Conservation (phyloP, 2,888 invertebrate species). For the Monoplex corrugatus region DNA sequence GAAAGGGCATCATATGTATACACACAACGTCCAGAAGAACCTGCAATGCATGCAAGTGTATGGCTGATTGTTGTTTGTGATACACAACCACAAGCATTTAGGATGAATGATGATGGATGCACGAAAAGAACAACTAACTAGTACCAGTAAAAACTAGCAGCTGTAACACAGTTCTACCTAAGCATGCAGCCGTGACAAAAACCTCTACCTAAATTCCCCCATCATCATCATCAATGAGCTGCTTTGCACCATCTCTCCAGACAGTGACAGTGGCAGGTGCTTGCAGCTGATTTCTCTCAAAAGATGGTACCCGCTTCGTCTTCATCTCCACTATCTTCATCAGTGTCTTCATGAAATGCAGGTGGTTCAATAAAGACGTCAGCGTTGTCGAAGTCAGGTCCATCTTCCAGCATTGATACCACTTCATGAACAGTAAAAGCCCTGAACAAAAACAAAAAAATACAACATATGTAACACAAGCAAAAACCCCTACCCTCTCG, state of each 20-base stretch:
- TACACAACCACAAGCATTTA: too few relatives aligned
- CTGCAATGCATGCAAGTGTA: too few relatives aligned
- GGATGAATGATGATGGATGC: too few relatives aligned
- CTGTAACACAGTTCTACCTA: too few relatives aligned
- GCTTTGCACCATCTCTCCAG: background rate
- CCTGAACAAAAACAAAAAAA: background rate
- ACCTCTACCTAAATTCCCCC: too few relatives aligned
- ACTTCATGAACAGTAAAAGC: background rate
- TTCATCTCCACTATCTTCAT: constrained; percentile 49
- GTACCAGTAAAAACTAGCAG: background rate
- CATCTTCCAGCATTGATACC: background rate
- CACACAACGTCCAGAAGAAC: too few relatives aligned
- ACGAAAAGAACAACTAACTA: background rate
- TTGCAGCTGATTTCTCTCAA: constrained; percentile 18
- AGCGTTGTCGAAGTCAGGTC: background rate
- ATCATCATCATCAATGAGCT: background rate
- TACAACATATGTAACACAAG: background rate
- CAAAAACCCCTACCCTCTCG: background rate
- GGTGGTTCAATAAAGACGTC: constrained; percentile 42
- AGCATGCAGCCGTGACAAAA: too few relatives aligned
- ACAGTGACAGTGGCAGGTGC: constrained; percentile 36
- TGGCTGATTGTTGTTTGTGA: too few relatives aligned
- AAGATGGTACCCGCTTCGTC: background rate
- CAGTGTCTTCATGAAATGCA: constrained; percentile 27
- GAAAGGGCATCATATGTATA: too few relatives aligned